Evolutionary conservation across 2,113 vertebrate species (phyloP).

Genomic region (Progne subis): DNA sequence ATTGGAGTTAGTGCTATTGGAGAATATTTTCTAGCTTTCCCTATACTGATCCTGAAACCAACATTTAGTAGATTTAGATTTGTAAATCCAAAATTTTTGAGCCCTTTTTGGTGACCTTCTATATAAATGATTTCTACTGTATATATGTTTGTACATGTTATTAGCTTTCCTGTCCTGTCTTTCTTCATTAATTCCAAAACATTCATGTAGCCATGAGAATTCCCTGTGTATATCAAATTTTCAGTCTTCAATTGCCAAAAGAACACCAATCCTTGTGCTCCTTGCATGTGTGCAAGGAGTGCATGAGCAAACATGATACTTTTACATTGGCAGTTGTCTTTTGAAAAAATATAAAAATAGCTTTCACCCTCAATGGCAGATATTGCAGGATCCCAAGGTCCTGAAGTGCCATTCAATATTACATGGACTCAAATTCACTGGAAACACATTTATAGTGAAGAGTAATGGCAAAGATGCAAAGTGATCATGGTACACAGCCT

Average conservation of each 20-base stretch:
- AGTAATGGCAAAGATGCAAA: background rate
- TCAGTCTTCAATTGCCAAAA: background rate
- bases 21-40: background rate
- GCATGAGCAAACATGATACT: background rate
- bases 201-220: background rate
- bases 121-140: background rate
- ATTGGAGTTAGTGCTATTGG: background rate
- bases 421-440: background rate
- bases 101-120: background rate
- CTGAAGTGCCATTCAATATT: background rate
- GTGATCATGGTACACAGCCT: background rate
- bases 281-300: background rate
- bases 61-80: background rate
- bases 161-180: background rate
- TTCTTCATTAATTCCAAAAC: background rate
- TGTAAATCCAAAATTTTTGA: background rate
- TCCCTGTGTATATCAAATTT: background rate
- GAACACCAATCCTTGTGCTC: background rate
- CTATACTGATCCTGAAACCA: background rate
- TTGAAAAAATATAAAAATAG: background rate
- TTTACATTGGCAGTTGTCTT: constrained; percentile 45
- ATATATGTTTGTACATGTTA: background rate
- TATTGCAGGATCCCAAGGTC: background rate
- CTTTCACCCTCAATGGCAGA: background rate
- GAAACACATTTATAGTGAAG: background rate